phyloP scores from a whole-genome alignment of 1,140 invertebrate species.

The Listronotus oregonensis region DNA sequence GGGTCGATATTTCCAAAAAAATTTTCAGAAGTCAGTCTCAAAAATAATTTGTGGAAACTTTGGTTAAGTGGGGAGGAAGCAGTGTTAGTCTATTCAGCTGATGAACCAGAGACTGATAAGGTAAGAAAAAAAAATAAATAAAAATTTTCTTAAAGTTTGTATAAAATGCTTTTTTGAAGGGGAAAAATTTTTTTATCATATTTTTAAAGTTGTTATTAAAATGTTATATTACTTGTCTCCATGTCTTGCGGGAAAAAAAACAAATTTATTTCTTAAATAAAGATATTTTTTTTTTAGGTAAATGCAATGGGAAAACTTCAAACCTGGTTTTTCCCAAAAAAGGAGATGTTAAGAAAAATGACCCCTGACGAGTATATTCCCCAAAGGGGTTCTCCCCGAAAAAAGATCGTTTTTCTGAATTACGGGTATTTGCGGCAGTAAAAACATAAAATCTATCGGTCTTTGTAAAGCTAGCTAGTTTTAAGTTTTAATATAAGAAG shows the following conservation, averaged over 20 bases:
- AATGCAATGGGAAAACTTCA: slow-evolving; percentile 79
- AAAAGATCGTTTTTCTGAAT: slow-evolving; percentile 78
- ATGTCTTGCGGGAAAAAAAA: too few species aligned
- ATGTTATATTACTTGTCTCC: too few species aligned
- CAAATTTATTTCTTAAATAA: too few species aligned
- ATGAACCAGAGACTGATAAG: slow-evolving; percentile 63
- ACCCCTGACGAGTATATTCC: slow-evolving; percentile 74
- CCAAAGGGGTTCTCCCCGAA: slow-evolving; percentile 79
- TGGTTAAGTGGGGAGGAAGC: slow-evolving; percentile 70
- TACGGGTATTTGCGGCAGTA: slow-evolving; percentile 63
- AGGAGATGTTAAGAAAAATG: slow-evolving; percentile 58
- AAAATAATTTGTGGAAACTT: slow-evolving; percentile 79
- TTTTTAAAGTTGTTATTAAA: too few species aligned
- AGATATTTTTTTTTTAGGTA: slow-evolving; percentile 59
- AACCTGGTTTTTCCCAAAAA: slow-evolving; percentile 85
- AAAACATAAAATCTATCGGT: slow-evolving; percentile 7
- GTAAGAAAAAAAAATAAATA: slow-evolving; percentile 58
- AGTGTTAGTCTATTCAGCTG: slow-evolving; percentile 75
- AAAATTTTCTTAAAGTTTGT: too few species aligned
- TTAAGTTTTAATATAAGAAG: too few species aligned
- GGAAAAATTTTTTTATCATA: too few species aligned
- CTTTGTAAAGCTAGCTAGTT: too few species aligned
- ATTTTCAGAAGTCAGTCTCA: slow-evolving; percentile 62
- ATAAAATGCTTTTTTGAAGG: too few species aligned
- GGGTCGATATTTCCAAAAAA: slow-evolving; percentile 60